Base-by-base conservation (phyloP, 2,888 invertebrate species). In the Apeira syringaria region DNA sequence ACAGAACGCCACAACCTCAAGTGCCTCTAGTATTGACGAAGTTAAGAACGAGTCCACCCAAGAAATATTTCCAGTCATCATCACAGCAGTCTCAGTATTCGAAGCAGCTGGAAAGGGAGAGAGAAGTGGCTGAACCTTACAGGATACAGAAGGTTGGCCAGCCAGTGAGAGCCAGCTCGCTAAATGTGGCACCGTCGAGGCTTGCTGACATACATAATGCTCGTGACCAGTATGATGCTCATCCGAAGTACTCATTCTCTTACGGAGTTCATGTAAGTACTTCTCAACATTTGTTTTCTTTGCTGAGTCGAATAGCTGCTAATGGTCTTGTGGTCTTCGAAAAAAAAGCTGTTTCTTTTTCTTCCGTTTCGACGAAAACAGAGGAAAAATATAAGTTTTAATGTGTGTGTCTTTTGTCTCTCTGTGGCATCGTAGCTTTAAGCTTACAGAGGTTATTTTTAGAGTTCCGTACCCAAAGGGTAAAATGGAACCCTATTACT, bases 231-330 rank as follows among this genome's bases (percentile, higher is more conserved):
- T 74, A 66, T 31, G 59, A 76, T 18, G 30, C 66, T 0, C 57
- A 73, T 30, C 82, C 86, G 0, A 69, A 74, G 32, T 83, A 83
- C 52, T 58, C 66, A 1, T 84, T 58, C 60, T 74, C 81, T 0
- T 82, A 82, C 53, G 82, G 80, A 50, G 78, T 81, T 11, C 66
- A 81, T 59, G 88, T 88, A 53, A 88, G 88, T 87, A 64, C 6
- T 10, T 3, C 41, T 24, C 4, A 1, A 24, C 3, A 8, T 8
- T 8, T 8, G 1, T 8, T 9, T 24, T 24, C 1, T 20, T 20
- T 20, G 20, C 2, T 6, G 20, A 20, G n/a, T n/a, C n/a, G n/a
- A n/a, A n/a, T n/a, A n/a, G n/a, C n/a, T n/a, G n/a, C n/a, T n/a
- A n/a, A n/a, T n/a, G n/a, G n/a, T n/a, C n/a, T n/a, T n/a, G n/a